Conservation (phyloP, 2,888 invertebrate genomes). For the Trichogramma evanescens region DNA sequence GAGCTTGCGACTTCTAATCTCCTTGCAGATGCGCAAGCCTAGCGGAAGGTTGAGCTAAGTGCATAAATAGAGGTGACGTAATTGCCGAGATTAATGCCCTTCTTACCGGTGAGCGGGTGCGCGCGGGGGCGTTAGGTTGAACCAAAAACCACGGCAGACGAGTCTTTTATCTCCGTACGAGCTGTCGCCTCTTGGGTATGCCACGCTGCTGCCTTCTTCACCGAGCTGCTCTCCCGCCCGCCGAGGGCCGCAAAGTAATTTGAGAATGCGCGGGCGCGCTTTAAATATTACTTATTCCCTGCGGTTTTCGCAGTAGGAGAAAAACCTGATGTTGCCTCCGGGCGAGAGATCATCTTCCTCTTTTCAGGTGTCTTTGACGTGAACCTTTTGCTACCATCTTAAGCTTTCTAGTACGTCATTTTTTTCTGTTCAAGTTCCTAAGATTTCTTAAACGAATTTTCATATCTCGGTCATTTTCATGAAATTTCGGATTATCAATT, state of each 20-base stretch:
- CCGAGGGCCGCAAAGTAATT: conserved; percentile 38
- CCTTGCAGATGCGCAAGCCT: too few relatives aligned
- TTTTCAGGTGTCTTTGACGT: too few relatives aligned
- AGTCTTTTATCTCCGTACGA: conserved; percentile 29
- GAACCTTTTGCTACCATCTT: too few relatives aligned
- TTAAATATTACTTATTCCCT: conserved; percentile 41
- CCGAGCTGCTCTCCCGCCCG: conserved; percentile 17
- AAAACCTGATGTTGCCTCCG: too few relatives aligned
- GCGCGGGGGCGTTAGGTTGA: conserved; percentile 18
- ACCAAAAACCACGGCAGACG: conserved; percentile 23
- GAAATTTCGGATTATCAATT: too few relatives aligned
- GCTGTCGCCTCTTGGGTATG: conserved; percentile 30
- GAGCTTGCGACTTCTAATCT: too few relatives aligned
- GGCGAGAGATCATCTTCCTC: too few relatives aligned
- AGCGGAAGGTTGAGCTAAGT: conserved; percentile 8
- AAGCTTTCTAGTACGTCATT: too few relatives aligned
- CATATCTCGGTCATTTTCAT: too few relatives aligned
- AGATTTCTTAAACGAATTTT: too few relatives aligned
- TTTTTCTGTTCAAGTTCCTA: too few relatives aligned
- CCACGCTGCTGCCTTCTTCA: conserved; percentile 15
- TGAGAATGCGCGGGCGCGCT: conserved; percentile 32
- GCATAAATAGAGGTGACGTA: conserved; percentile 40
- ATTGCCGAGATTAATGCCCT: conserved; percentile 43
- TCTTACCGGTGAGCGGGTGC: conserved; percentile 3
- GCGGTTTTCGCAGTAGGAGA: conserved; percentile 3